Base-by-base conservation (phyloP, 2,797 vertebrate species). In the Threskiornis aethiopicus region DNA sequence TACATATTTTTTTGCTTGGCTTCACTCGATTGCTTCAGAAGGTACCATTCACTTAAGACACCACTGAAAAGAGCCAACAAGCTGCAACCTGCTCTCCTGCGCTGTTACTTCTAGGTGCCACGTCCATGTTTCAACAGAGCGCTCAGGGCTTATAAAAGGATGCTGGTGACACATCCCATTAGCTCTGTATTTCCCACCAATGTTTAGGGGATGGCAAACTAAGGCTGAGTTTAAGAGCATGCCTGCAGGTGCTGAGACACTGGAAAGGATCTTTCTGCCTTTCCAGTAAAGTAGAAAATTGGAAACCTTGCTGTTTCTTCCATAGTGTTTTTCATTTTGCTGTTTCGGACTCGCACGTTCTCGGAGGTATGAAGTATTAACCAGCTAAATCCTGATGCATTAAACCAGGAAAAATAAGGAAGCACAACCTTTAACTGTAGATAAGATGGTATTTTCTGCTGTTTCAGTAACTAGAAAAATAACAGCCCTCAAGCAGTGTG, bases 61-160 rank as follows among this genome's bases (percentile, higher is more conserved):
- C 41, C 72, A 19, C 25, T 42, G 67, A 69, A 72, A 81, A 39
- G 47, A 64, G 16, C 37, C 75, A 49, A 31, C 88, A 70, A 92
- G 96, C 76, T 77, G 39, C 21, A 73, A 90, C 93, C 93, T 96
- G 96, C 85, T 62, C 28, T 44, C 87, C 80, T 84, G 66, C 54
- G 29, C 66, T 71, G 58, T 55, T 90, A 33, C 57, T 70, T 75
- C 37, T 37, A 29, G 91, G 79, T 62, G 72, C 87, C 80, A 66
- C 6, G 1, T 62, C 77, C 71, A 7, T 69, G 55, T 89, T 94
- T 94, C 91, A 78, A 49, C 94, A 91, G 37, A 37, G 59, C 0
- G 17, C 86, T 86, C 17, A 3, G 42, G 66, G 86, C 87, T 80
- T 69, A 25, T 31, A 39, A 39, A 69, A 73, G 76, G 76, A 39